Evolutionary conservation across 2,888 invertebrate species (phyloP).

Genomic region (Rhyacophila evoluta): DNA sequence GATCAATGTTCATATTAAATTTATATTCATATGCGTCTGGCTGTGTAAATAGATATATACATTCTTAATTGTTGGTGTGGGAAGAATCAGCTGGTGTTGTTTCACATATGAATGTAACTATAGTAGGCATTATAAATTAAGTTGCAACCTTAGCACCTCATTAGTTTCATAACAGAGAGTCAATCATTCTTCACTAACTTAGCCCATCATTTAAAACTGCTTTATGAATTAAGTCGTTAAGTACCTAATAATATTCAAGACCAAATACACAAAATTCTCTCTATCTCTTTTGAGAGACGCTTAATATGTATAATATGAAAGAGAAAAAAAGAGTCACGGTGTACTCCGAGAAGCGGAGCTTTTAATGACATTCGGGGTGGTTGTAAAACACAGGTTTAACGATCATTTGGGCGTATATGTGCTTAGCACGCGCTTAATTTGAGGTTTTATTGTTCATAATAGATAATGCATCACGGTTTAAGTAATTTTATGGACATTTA

Average conservation of each 20-base stretch:
- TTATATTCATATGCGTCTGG: no score
- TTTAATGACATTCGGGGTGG: slow-evolving; percentile 51
- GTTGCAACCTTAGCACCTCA: neutral
- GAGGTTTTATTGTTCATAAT: slow-evolving; percentile 52
- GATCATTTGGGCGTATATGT: slow-evolving; percentile 42
- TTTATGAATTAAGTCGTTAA: slow-evolving; percentile 48
- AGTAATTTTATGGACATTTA: slow-evolving; percentile 47
- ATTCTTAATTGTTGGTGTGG: no score
- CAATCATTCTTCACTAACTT: slow-evolving; percentile 37
- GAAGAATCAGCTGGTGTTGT: no score
- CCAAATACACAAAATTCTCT: neutral
- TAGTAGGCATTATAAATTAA: neutral
- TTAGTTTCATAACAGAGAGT: slow-evolving; percentile 25
- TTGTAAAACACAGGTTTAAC: slow-evolving; percentile 48
- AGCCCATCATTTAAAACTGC: slow-evolving; percentile 42
- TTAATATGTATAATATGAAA: neutral
- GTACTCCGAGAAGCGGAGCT: slow-evolving; percentile 31
- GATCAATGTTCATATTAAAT: no score
- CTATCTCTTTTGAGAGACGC: slow-evolving; percentile 41
- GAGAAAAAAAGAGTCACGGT: slow-evolving; percentile 32
- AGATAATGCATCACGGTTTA: slow-evolving; percentile 41
- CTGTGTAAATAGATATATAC: no score
- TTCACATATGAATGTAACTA: no score
- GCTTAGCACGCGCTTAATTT: slow-evolving; percentile 43
- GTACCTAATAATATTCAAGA: slow-evolving; percentile 36